phyloP scores from a whole-genome alignment of 2,113 vertebrate genomes.

The Pampusana beccarii region DNA sequence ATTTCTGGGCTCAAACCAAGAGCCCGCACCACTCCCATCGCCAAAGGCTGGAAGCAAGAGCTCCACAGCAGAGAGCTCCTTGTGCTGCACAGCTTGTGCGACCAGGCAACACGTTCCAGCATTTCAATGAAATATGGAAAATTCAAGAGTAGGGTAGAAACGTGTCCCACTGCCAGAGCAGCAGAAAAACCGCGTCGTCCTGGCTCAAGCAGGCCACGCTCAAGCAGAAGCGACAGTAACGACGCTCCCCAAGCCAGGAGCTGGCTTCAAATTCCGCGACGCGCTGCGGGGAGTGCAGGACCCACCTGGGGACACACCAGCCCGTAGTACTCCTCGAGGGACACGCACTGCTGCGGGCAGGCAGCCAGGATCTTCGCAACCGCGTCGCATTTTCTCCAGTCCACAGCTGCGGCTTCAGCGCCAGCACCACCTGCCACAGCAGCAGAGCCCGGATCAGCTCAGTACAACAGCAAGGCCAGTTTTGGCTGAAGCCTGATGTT shows the following conservation, averaged over 20 bases:
- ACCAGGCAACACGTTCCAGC: neutral
- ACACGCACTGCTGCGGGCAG: conserved; percentile 91
- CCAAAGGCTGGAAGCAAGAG: neutral
- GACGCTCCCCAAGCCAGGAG: neutral
- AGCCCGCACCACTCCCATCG: neutral
- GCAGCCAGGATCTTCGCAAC: conserved; percentile 88
- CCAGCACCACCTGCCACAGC: conserved; percentile 68
- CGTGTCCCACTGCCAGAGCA: fast-evolving
- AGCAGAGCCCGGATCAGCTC: conserved; percentile 51
- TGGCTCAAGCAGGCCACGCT: neutral
- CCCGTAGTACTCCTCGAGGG: conserved; percentile 83
- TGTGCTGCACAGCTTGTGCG: fast-evolving
- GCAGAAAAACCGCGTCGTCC: fast-evolving
- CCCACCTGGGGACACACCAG: conserved; percentile 91
- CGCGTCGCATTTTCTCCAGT: conserved; percentile 91
- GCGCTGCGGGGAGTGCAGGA: too few relatives aligned
- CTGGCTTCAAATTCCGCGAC: fast-evolving
- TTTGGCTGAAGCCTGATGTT: neutral
- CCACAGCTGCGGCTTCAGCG: conserved; percentile 77
- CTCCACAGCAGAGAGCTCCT: neutral
- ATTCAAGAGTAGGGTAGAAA: neutral
- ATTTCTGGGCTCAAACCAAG: neutral
- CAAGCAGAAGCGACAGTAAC: neutral
- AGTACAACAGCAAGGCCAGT: neutral
- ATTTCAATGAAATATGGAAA: neutral